These are phyloP conservation scores for Gymnarchus niloticus DNA, from an alignment of 2,113 vertebrate genomes.

Conservation along the genomic window DNA sequence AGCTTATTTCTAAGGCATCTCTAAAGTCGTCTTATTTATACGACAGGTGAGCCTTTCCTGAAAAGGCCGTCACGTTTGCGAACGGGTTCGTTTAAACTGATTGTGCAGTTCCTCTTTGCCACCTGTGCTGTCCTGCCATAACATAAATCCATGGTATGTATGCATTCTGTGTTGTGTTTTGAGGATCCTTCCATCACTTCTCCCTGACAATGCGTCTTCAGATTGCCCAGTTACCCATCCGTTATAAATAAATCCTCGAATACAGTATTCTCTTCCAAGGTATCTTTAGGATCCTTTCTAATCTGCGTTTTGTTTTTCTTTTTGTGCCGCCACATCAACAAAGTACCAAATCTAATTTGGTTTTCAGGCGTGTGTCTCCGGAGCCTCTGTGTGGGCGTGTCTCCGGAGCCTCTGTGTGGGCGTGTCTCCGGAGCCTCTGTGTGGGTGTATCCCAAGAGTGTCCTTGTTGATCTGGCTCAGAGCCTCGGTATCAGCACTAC, in stretches of 20 bases:
- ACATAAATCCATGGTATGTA: neutral
- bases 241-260: too few species aligned
- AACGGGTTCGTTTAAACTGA: neutral
- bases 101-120: neutral
- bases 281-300: neutral
- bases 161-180: neutral
- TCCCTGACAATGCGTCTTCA: too few species aligned
- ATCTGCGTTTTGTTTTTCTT: neutral
- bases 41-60: neutral
- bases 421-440: neutral
- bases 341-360: neutral
- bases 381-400: neutral
- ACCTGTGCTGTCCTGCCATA: neutral
- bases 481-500: neutral
- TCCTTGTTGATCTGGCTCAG: neutral
- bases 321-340: neutral
- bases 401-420: neutral
- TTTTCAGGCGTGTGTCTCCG: neutral
- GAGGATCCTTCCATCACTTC: too few species aligned
- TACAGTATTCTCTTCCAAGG: too few species aligned
- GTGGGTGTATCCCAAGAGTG: neutral
- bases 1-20: constrained; percentile 35
- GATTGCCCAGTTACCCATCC: too few species aligned
- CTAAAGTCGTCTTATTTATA: neutral
- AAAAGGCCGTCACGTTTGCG: neutral